Evolutionary conservation across 2,113 vertebrate genomes (phyloP), one percentile per base, ranked within the genome.

Genomic region (Erinaceus europaeus): DNA sequence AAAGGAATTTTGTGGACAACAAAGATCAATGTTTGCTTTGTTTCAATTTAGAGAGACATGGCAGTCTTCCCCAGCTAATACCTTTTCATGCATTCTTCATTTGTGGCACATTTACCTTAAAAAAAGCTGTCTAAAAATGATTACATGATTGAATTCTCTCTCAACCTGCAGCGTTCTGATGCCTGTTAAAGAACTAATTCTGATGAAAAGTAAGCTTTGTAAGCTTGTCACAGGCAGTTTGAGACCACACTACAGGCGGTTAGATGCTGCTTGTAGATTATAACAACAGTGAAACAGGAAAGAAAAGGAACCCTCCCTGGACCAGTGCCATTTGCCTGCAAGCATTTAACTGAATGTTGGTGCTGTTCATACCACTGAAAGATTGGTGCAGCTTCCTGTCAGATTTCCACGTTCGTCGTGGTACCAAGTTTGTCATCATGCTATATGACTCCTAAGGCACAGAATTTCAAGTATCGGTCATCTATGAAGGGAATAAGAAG

Each of bases 361-460:
- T 62, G 32, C 25, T 73, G 21, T 17, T 5, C 11, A 25, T 0
- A 17, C 25, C 13, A 50, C 55, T 2, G 68, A 21, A 34, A 61
- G n/a, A 61, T 13, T 34, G 86, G 21, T 53, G 50, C 53, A 29
- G 3, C 67, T 79, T 48, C 76, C 21, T 21, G 6, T 48, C 83
- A 81, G 83, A 91, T 69, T 79, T 82, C 68, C 18, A 88, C 88
- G 12, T 53, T 71, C 34, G 79, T 91, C 67, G 23, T 10, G 40
- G 57, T 67, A 62, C 64, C 61, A 40, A 57, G 0, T 20, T 34
- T 87, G 2, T 72, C 38, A 0, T 0, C 57, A 9, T 65, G 29
- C 55, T 10, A 44, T 17, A 34, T 44, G 53, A 87, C 32, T 62
- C 69, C 50, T 42, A 79, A 90, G 90, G 0, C 71, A 83, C 71